Evolutionary conservation across 2,113 vertebrate genomes (phyloP).

Genomic region (Elephas maximus): DNA sequence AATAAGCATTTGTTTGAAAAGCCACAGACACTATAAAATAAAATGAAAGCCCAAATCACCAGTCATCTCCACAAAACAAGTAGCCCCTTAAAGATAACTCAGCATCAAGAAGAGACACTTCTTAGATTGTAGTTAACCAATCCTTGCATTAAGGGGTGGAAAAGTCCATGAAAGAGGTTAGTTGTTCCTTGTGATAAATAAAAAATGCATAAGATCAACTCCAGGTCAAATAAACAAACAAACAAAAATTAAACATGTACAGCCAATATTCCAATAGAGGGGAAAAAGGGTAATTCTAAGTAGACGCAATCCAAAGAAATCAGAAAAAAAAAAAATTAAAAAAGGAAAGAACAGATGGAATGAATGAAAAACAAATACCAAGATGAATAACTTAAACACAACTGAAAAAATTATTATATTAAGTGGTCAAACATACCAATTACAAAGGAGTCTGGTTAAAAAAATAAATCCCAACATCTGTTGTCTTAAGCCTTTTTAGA

Average conservation of each 20-base stretch:
- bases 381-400: not conserved
- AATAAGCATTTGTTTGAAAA: not conserved
- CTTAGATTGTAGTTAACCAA: not conserved
- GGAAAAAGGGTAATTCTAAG: not conserved
- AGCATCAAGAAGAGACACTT: not conserved
- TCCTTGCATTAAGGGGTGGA: not conserved
- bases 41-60: not conserved
- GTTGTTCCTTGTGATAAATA: not conserved
- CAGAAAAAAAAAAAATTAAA: not conserved
- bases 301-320: not conserved
- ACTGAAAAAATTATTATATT: not conserved
- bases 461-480: not conserved
- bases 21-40: not conserved
- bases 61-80: not conserved
- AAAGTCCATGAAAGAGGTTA: not conserved
- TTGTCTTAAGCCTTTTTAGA: not conserved
- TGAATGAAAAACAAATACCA: not conserved
- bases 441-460: not conserved
- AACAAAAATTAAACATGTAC: not conserved
- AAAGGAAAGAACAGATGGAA: not conserved
- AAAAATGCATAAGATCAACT: not conserved
- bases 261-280: not conserved
- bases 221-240: not conserved
- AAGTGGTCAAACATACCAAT: not conserved
- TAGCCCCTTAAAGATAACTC: not conserved